Evolutionary conservation across 2,113 vertebrate genomes (phyloP).

Genomic region (Abramis brama): DNA sequence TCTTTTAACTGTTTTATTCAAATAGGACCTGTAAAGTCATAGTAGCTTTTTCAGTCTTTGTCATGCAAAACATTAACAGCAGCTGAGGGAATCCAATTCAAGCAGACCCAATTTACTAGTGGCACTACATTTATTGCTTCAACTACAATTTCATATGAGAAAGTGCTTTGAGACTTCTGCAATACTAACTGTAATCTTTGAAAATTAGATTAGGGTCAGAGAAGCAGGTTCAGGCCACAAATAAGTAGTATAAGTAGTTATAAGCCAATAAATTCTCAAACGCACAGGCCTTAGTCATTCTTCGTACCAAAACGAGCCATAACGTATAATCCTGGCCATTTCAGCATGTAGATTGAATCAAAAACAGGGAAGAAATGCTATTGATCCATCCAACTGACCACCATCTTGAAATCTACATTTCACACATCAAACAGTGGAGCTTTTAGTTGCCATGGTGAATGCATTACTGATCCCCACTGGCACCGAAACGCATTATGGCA

Average conservation of each 20-base stretch:
- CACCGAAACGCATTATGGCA: not conserved
- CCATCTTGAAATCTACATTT: constrained; percentile 29
- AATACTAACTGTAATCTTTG: not conserved
- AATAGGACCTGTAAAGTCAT: constrained; percentile 6
- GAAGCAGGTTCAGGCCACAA: not conserved
- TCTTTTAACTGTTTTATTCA: constrained; percentile 17
- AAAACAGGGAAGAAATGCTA: not conserved
- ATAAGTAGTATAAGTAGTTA: not conserved
- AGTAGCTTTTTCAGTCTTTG: constrained; percentile 3
- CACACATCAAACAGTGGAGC: constrained; percentile 9
- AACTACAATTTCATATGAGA: not conserved
- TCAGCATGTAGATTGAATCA: not conserved
- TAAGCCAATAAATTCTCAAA: not conserved
- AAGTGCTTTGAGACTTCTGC: not conserved
- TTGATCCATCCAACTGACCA: not conserved
- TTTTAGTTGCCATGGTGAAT: constrained; percentile 36
- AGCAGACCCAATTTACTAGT: not conserved
- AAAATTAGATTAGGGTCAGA: not conserved
- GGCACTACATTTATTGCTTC: not conserved
- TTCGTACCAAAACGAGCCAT: not conserved
- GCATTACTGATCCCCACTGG: constrained; percentile 14
- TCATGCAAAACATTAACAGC: constrained; percentile 9
- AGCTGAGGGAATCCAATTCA: not conserved
- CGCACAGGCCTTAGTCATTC: not conserved
- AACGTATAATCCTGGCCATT: not conserved